Conservation (phyloP, 1,140 invertebrate genomes). For the Aphis gossypii region DNA sequence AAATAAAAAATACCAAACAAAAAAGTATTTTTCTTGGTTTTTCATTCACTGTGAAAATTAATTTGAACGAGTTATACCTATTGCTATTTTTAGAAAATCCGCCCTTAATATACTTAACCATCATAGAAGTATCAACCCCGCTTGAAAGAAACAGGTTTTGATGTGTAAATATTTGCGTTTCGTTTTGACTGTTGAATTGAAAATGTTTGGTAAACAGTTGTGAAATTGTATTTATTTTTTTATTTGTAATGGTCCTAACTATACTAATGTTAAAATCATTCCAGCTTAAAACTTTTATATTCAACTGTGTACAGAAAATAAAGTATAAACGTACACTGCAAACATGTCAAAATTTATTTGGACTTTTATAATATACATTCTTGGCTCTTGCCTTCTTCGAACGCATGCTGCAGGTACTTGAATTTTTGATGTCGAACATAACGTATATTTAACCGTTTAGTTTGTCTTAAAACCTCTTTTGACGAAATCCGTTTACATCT, state of each 20-base stretch:
- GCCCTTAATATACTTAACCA: background rate
- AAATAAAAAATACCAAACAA: background rate
- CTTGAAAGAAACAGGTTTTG: background rate
- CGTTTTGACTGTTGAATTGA: background rate
- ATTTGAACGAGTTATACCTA: background rate
- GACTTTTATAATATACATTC: background rate
- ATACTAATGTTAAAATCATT: conserved; percentile 24
- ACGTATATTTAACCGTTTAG: background rate
- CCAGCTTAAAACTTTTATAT: background rate
- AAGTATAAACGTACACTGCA: background rate
- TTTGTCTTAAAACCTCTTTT: background rate
- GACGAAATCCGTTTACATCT: background rate
- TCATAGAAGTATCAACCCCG: background rate
- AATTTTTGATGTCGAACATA: background rate
- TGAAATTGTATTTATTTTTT: conserved; percentile 1
- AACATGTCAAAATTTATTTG: background rate
- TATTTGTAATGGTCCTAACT: background rate
- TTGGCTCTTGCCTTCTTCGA: background rate
- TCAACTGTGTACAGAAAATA: background rate
- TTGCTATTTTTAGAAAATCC: background rate
- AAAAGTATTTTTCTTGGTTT: background rate
- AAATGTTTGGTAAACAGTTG: conserved; percentile 21
- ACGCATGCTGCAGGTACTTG: background rate
- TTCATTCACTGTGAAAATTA: background rate
- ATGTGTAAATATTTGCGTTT: background rate